These are phyloP conservation scores for Brachionus asplanchnoidis DNA, from an alignment of 1,140 invertebrate species.

Conservation along the genomic window DNA sequence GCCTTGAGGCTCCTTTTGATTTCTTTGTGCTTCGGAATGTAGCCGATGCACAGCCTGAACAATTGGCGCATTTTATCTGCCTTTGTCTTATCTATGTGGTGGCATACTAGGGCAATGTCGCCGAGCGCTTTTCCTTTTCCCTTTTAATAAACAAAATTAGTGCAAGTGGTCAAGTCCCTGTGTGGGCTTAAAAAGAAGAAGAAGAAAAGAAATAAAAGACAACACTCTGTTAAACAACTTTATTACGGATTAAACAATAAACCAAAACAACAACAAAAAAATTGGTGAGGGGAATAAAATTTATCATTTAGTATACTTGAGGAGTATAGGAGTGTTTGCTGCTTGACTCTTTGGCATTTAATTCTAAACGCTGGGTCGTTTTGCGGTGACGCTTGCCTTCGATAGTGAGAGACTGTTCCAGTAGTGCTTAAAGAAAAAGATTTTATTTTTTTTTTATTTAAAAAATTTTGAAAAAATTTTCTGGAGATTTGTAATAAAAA, in stretches of 20 bases:
- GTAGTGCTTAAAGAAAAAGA: constrained; percentile 46
- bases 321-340: constrained; percentile 32
- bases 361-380: constrained; percentile 53
- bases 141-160: constrained; percentile 46
- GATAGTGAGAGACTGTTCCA: constrained; percentile 53
- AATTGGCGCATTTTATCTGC: constrained; percentile 53
- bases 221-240: not conserved
- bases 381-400: constrained; percentile 53
- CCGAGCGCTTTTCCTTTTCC: constrained; percentile 53
- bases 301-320: constrained; percentile 46
- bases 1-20: constrained; percentile 55
- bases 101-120: constrained; percentile 55
- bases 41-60: constrained; percentile 51
- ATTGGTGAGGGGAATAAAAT: not conserved
- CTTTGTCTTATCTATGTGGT: constrained; percentile 47
- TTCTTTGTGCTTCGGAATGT: constrained; percentile 51
- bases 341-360: constrained; percentile 46
- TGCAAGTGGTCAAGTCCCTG: not conserved
- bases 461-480: too few relatives aligned
- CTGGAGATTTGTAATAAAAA: too few relatives aligned
- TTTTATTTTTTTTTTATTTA: not conserved
- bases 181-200: not conserved
- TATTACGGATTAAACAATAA: constrained; percentile 2
- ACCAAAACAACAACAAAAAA: not conserved
- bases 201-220: not conserved